These are phyloP conservation scores for Noctua janthina DNA, from an alignment of 2,888 invertebrate genomes.

Conservation along the genomic window DNA sequence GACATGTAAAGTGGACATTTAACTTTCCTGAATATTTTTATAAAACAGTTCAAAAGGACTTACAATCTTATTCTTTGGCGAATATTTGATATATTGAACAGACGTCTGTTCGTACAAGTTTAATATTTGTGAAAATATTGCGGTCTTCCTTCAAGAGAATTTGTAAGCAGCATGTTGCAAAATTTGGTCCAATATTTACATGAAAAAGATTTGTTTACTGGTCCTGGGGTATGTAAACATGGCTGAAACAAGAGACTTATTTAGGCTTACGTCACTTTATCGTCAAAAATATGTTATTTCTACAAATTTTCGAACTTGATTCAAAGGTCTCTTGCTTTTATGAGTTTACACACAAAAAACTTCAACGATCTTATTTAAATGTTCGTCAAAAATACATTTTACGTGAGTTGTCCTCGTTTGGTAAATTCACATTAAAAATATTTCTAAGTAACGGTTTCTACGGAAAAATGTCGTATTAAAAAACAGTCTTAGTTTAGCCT, in stretches of 20 bases:
- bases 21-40: constrained; percentile 24
- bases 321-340: background rate
- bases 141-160: constrained; percentile 5
- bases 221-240: background rate
- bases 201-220: constrained; percentile 23
- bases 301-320: background rate
- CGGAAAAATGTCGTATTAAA: background rate
- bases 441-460: background rate
- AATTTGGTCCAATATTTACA: constrained; percentile 5
- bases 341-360: background rate
- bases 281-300: background rate
- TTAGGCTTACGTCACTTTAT: background rate
- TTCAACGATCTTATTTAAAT: background rate
- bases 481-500: background rate
- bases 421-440: background rate
- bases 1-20: background rate
- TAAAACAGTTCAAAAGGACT: background rate
- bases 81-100: constrained; percentile 14
- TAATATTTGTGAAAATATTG: constrained; percentile 19
- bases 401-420: background rate
- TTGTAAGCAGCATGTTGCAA: constrained; percentile 24
- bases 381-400: background rate
- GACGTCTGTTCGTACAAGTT: constrained; percentile 4
- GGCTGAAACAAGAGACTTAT: background rate
- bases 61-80: constrained; percentile 11